Evolutionary conservation across 2,888 invertebrate species (phyloP).

Genomic region (Slavum lentiscoides): DNA sequence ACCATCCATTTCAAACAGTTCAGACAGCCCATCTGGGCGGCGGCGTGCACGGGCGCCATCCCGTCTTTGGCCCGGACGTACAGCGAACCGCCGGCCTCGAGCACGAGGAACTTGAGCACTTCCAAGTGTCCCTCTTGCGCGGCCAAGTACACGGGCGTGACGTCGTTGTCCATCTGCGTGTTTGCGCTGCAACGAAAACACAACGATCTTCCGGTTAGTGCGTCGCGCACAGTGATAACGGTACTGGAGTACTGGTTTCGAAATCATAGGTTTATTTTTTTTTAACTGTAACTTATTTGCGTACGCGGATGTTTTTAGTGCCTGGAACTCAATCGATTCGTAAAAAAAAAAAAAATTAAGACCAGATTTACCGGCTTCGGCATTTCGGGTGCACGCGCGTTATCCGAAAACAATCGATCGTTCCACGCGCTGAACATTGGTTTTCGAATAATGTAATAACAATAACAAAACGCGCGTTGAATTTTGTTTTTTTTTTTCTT

Average conservation of each 20-base stretch:
- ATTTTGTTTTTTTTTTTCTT: too few species aligned
- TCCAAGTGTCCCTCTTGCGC: constrained; percentile 87
- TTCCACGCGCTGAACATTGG: too few species aligned
- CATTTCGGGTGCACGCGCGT: too few species aligned
- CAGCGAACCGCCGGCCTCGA: constrained; percentile 80
- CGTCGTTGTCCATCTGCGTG: constrained; percentile 90
- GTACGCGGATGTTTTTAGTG: too few species aligned
- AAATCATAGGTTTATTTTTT: background rate
- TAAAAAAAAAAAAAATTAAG: too few species aligned
- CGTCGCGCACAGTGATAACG: too few species aligned
- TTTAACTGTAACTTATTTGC: too few species aligned
- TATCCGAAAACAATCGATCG: too few species aligned
- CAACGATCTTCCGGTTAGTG: constrained; percentile 45
- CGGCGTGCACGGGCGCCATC: constrained; percentile 88
- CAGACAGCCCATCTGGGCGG: constrained; percentile 85
- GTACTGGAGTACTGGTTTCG: background rate
- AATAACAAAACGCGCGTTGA: too few species aligned
- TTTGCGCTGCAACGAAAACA: constrained; percentile 71
- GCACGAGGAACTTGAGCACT: constrained; percentile 80
- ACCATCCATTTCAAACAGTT: constrained; percentile 91
- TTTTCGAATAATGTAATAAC: too few species aligned
- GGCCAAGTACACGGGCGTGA: constrained; percentile 85
- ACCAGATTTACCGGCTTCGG: too few species aligned
- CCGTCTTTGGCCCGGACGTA: constrained; percentile 85
- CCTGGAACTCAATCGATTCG: too few species aligned